Evolutionary conservation across 1,140 invertebrate genomes (phyloP), one percentile per base, ranked within the genome.

Genomic region (Drosophila pallidifrons): DNA sequence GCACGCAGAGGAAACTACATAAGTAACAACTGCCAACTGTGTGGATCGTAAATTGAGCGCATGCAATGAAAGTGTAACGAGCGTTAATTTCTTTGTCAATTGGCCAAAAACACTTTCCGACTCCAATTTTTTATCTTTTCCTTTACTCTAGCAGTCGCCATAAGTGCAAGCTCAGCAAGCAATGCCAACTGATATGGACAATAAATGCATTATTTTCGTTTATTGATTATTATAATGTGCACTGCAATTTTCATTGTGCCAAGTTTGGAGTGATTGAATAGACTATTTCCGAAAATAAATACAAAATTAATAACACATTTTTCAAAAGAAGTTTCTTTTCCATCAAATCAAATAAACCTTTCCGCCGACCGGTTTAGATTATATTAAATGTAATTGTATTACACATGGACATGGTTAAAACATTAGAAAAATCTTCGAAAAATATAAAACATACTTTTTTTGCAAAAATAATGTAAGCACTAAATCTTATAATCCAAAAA

Each of bases 51-150:
- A 87, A 82, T 82, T 83, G 77, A 80, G 80, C 83, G 52, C 73
- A 71, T 70, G 80, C 77, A 72, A 83, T 87, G 80, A 87, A 87
- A 87, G 73, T 80, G 77, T 88, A 87, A 87, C 83, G 77, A 88
- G 83, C 66, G 80, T 87, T 87, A 88, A 88, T 87, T 83, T 74
- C 73, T 81, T 83, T 87, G 80, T 86, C 73, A 77, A 75, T 49
- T 59, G 70, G 45, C 35, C 20, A 54, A 61, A 61, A 54, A 52
- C n/a, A 30, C 2, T 25, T 10, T 7, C 35, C 30, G 5, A 30
- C 15, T 38, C 47, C 16, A 15, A n/a, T 35, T 20, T 3, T 20
- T 20, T 0, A 1, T 20, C 1, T 20, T 20, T 20, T 20, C 15
- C 1, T 20, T 20, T 66, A 28, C 1, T 20, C 3, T 66, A 28